A percentile compares a stretch with the other conserved stretches of the same genome.
Evolutionary conservation across 2,888 invertebrate species (phyloP).

Genomic region (Polietes domitor): DNA sequence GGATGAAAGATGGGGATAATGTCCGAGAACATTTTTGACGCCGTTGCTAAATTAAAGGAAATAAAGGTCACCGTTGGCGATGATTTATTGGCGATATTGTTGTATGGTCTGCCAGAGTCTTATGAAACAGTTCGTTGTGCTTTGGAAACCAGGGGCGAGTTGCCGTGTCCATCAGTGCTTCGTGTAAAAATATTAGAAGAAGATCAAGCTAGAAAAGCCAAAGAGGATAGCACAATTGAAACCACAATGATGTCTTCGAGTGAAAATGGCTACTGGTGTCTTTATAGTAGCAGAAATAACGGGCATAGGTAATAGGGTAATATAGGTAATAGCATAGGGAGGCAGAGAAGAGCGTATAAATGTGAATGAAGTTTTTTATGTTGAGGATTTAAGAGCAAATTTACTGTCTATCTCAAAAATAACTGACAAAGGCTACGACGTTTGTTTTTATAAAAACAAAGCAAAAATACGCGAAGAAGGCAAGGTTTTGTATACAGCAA

Average conservation of each 20-base stretch:
- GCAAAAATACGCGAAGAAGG: not conserved
- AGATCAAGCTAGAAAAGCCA: not conserved
- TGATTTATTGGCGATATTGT: not conserved
- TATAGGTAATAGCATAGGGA: not conserved
- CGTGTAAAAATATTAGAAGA: no score
- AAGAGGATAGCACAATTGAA: not conserved
- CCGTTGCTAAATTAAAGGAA: not conserved
- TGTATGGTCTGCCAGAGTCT: no score
- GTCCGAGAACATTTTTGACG: constrained; percentile 6
- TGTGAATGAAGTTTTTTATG: not conserved
- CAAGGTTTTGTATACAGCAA: not conserved
- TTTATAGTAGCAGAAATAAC: not conserved
- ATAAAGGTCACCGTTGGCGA: not conserved
- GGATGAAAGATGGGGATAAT: not conserved
- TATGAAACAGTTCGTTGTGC: no score
- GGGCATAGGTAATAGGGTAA: not conserved
- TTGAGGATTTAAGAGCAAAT: not conserved
- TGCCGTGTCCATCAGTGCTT: no score
- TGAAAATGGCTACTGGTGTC: constrained; percentile 3
- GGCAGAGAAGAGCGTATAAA: not conserved
- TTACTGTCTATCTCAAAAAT: constrained; percentile 4
- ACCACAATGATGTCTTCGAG: not conserved
- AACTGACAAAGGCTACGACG: constrained; percentile 14
- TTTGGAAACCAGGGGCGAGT: not conserved
- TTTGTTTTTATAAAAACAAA: not conserved